These are phyloP conservation scores for Drosophila formosana DNA, from an alignment of 2,888 invertebrate species.

Conservation along the genomic window DNA sequence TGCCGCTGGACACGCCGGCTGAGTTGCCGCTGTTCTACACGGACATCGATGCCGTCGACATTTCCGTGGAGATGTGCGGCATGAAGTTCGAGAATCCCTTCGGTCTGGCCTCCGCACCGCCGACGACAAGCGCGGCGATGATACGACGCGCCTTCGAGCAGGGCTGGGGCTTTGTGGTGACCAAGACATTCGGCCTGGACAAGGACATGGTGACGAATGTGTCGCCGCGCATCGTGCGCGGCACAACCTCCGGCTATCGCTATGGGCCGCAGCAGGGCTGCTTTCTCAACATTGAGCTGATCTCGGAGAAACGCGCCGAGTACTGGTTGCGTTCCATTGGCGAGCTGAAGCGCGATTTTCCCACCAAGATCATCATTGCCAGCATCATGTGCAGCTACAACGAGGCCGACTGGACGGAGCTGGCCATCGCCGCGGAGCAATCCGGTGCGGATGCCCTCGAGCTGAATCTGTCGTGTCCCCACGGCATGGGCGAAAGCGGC, in stretches of 20 bases:
- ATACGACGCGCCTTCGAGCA: slow-evolving; percentile 97
- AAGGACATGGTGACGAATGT: slow-evolving; percentile 99
- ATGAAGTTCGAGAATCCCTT: slow-evolving; percentile 98
- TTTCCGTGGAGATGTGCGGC: slow-evolving; percentile 97
- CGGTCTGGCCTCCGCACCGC: slow-evolving; percentile 98
- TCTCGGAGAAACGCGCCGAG: slow-evolving; percentile 97
- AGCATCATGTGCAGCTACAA: slow-evolving; percentile 97
- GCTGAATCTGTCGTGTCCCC: slow-evolving; percentile 98
- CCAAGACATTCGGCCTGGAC: slow-evolving; percentile 97
- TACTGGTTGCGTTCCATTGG: slow-evolving; percentile 96
- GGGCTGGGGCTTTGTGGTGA: slow-evolving; percentile 99
- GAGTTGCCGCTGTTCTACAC: slow-evolving; percentile 96
- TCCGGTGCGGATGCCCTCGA: slow-evolving; percentile 98
- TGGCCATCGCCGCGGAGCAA: slow-evolving; percentile 91
- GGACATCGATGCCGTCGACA: slow-evolving; percentile 96
- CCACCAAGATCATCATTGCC: slow-evolving; percentile 95
- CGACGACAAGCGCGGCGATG: slow-evolving; percentile 97
- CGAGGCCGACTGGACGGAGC: slow-evolving; percentile 94
- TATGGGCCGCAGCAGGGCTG: slow-evolving; percentile 98
- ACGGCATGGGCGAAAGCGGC: slow-evolving; percentile 99
- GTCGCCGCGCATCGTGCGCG: slow-evolving; percentile 97
- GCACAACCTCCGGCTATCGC: slow-evolving; percentile 95
- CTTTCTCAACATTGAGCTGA: slow-evolving; percentile 98
- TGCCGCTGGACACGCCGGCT: slow-evolving; percentile 88
- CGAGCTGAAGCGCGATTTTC: slow-evolving; percentile 96